Evolutionary conservation across 2,113 vertebrate genomes (phyloP).

Genomic region (Numenius arquata): DNA sequence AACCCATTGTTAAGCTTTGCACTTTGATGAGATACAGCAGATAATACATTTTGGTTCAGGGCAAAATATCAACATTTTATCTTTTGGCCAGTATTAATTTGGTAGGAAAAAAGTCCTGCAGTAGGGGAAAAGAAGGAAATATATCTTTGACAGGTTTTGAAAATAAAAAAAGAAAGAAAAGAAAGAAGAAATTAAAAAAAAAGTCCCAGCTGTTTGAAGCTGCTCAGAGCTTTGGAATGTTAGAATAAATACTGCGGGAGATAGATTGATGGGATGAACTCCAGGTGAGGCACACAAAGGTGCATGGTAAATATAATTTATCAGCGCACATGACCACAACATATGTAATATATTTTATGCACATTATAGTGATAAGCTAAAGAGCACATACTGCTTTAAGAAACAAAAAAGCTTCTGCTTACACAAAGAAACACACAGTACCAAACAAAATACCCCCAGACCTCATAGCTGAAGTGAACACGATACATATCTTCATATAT

Average conservation of each 20-base stretch:
- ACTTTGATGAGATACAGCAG: neutral
- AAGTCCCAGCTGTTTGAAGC: neutral
- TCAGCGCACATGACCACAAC: neutral
- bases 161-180: fast-evolving
- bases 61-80: neutral
- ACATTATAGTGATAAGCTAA: neutral
- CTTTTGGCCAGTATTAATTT: neutral
- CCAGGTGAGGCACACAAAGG: neutral
- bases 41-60: neutral
- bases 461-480: neutral
- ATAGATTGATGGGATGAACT: neutral
- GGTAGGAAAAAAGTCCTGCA: neutral
- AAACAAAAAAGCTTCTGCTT: neutral
- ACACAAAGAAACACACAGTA: neutral
- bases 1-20: neutral
- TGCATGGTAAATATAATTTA: neutral
- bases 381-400: neutral
- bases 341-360: neutral
- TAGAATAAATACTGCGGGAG: neutral
- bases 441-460: neutral
- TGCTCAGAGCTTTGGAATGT: conserved; percentile 10
- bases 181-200: neutral
- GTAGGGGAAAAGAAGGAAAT: neutral
- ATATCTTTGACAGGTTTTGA: neutral
- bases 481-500: fast-evolving